phyloP scores from a whole-genome alignment of 2,797 vertebrate genomes.

The Eupleurogrammus muticus region DNA sequence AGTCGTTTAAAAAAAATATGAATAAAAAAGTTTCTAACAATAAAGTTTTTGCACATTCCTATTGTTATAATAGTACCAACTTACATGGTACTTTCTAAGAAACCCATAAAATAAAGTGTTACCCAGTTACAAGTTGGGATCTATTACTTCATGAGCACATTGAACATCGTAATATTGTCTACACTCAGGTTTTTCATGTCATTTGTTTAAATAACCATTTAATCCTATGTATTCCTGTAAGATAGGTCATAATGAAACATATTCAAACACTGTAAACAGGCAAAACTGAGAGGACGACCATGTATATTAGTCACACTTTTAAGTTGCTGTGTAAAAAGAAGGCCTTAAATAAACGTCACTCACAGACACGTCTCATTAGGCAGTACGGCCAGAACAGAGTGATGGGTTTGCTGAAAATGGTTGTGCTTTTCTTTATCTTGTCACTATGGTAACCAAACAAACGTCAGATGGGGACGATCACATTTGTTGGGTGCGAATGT shows the following conservation, averaged over 20 bases:
- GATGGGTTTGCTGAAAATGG: neutral
- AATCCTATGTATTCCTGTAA: slow-evolving; percentile 3
- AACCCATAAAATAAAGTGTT: slow-evolving; percentile 15
- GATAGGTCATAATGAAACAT: neutral
- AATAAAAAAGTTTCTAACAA: neutral
- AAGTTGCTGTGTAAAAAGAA: slow-evolving; percentile 31
- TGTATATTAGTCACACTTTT: slow-evolving; percentile 15
- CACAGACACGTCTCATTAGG: slow-evolving; percentile 12
- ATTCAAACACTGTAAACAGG: slow-evolving; percentile 49
- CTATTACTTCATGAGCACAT: slow-evolving; percentile 2
- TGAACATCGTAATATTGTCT: slow-evolving; percentile 19
- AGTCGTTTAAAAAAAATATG: neutral
- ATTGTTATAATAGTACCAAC: slow-evolving; percentile 23
- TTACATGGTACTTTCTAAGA: slow-evolving; percentile 12
- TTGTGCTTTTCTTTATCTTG: slow-evolving; percentile 37
- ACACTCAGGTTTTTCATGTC: slow-evolving; percentile 6
- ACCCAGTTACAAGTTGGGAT: slow-evolving; percentile 31
- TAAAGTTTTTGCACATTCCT: neutral
- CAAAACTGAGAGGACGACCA: slow-evolving; percentile 15
- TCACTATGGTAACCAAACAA: slow-evolving; percentile 29
- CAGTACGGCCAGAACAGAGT: slow-evolving; percentile 18
- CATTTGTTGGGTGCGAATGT: slow-evolving; percentile 8
- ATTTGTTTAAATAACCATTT: neutral
- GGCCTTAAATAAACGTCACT: slow-evolving; percentile 30
- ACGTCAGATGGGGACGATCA: slow-evolving; percentile 15